Conservation (phyloP, 2,888 invertebrate genomes). For the Chymomyza procnemis region DNA sequence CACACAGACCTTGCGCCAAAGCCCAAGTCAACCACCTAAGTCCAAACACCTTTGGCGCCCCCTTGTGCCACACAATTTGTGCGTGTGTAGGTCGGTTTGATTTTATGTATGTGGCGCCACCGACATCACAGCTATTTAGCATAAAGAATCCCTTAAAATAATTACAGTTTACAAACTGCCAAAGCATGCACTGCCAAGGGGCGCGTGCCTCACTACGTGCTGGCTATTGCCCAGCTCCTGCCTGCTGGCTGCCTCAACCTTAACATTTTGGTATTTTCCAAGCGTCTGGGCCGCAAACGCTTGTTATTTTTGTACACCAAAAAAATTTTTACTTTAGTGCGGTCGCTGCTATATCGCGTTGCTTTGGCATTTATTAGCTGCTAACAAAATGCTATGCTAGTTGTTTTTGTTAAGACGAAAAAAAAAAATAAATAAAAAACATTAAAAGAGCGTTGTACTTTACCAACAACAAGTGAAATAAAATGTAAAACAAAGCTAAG, state of each 20-base stretch:
- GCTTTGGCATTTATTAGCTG: conserved; percentile 63
- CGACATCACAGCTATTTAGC: conserved; percentile 53
- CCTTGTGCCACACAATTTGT: conserved; percentile 2
- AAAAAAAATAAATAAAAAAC: too few relatives aligned
- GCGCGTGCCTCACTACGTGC: neutral
- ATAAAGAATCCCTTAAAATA: conserved; percentile 73
- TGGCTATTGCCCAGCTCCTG: neutral
- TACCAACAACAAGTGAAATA: conserved; percentile 59
- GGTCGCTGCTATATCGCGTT: conserved; percentile 38
- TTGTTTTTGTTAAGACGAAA: neutral
- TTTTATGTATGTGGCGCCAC: conserved; percentile 12
- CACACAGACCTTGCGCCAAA: conserved; percentile 24
- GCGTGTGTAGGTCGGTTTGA: conserved; percentile 16
- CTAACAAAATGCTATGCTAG: conserved; percentile 21
- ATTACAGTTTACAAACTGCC: conserved; percentile 62
- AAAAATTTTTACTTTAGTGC: conserved; percentile 54
- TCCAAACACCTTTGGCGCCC: neutral
- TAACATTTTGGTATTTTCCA: neutral
- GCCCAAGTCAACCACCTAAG: conserved; percentile 16
- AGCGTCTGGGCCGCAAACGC: neutral
- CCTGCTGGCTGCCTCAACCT: neutral
- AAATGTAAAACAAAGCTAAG: conserved; percentile 43
- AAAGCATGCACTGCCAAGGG: conserved; percentile 8
- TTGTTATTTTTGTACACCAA: conserved; percentile 4
- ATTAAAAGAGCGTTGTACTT: neutral